Evolutionary conservation across 2,797 vertebrate genomes (phyloP).

Genomic region (Sebastes cheni): DNA sequence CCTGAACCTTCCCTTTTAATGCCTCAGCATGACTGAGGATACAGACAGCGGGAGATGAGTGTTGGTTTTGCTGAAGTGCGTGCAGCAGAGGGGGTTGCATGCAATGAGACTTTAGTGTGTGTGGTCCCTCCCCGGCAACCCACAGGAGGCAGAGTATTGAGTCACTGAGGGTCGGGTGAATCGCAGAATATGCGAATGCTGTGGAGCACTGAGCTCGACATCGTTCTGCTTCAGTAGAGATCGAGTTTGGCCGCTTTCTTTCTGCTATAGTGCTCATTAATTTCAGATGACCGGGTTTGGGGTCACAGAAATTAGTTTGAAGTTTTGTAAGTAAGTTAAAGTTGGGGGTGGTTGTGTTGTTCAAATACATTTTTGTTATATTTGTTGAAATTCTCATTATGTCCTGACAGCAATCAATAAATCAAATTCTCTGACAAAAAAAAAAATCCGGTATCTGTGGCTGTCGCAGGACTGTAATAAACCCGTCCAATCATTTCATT

Average conservation of each 20-base stretch:
- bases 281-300: neutral
- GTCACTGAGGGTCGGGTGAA: constrained; percentile 1
- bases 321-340: neutral
- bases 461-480: no score
- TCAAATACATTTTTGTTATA: no score
- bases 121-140: neutral
- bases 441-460: no score
- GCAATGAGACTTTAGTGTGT: neutral
- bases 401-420: no score
- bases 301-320: neutral
- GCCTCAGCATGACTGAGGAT: constrained; percentile 3
- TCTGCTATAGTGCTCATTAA: neutral
- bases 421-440: no score
- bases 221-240: constrained; percentile 27
- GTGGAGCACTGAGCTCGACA: neutral
- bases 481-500: no score
- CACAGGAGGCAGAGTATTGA: constrained; percentile 1
- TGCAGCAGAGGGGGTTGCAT: constrained; percentile 2
- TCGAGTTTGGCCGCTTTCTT: neutral
- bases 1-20: neutral
- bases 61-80: constrained; percentile 9
- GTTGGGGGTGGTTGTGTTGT: no score
- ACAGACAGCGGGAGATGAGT: constrained; percentile 5
- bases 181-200: neutral
- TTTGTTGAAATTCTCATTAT: no score